Conservation (phyloP, 2,113 vertebrate genomes). For the Telmatochromis sp. region DNA sequence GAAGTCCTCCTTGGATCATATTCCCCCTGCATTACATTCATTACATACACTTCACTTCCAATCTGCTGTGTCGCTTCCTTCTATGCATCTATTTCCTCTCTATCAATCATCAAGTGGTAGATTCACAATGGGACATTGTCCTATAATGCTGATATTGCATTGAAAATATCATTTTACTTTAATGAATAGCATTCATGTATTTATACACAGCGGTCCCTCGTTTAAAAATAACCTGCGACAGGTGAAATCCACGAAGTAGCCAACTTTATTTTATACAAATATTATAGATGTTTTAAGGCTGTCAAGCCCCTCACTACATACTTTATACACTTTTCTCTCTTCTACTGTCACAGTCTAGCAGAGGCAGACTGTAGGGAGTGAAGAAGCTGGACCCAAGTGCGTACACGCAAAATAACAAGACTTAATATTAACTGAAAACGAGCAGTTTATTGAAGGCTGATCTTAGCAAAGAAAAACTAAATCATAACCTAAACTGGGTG, state of each 20-base stretch:
- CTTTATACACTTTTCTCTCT: not conserved
- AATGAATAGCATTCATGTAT: not conserved
- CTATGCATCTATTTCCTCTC: not conserved
- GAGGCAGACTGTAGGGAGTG: too few relatives aligned
- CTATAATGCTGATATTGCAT: not conserved
- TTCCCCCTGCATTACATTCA: not conserved
- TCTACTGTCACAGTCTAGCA: too few relatives aligned
- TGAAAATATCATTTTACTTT: not conserved
- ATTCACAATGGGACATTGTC: not conserved
- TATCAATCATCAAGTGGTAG: not conserved
- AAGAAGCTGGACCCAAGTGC: too few relatives aligned
- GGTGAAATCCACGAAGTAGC: not conserved
- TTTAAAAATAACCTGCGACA: not conserved
- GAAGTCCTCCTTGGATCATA: not conserved
- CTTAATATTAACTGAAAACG: too few relatives aligned
- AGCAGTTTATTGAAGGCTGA: too few relatives aligned
- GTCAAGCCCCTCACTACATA: not conserved
- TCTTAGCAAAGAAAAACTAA: too few relatives aligned
- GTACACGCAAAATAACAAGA: too few relatives aligned
- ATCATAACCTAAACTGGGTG: too few relatives aligned
- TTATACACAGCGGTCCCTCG: not conserved
- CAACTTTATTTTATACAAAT: not conserved
- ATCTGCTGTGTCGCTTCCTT: not conserved
- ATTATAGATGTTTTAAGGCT: not conserved
- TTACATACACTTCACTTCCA: not conserved